Evolutionary conservation across 2,113 vertebrate species (phyloP).

Genomic region (Paradoxurus hermaphroditus): DNA sequence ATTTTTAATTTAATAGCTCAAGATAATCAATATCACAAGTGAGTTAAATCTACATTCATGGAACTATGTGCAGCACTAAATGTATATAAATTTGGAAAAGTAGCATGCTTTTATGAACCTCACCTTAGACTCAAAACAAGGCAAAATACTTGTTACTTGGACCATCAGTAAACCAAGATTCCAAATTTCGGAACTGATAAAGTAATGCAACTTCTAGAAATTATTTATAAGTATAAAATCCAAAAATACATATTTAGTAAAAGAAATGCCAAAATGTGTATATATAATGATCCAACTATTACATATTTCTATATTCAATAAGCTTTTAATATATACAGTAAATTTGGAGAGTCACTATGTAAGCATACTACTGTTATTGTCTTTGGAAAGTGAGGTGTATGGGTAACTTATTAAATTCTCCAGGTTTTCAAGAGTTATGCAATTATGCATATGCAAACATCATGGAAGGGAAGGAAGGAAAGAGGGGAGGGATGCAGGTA

Average conservation of each 20-base stretch:
- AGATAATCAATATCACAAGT: neutral
- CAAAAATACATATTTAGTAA: neutral
- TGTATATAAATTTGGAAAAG: neutral
- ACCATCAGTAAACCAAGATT: neutral
- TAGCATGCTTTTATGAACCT: neutral
- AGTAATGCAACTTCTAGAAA: neutral
- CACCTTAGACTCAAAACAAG: neutral
- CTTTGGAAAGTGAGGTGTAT: neutral
- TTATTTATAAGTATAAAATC: neutral
- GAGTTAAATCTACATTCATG: neutral
- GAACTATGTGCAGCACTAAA: neutral
- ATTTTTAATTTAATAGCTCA: neutral
- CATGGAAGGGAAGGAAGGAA: neutral
- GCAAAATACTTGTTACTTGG: neutral
- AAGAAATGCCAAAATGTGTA: neutral
- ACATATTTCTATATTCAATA: neutral
- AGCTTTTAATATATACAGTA: neutral
- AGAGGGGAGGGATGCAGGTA: too few relatives aligned
- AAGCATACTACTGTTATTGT: neutral
- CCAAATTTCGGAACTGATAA: neutral
- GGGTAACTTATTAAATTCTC: neutral
- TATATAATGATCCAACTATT: neutral
- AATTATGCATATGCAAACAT: neutral
- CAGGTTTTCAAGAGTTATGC: neutral
- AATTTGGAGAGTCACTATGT: neutral